phyloP scores from a whole-genome alignment of 2,113 vertebrate genomes.

The Peucedramus taeniatus region DNA sequence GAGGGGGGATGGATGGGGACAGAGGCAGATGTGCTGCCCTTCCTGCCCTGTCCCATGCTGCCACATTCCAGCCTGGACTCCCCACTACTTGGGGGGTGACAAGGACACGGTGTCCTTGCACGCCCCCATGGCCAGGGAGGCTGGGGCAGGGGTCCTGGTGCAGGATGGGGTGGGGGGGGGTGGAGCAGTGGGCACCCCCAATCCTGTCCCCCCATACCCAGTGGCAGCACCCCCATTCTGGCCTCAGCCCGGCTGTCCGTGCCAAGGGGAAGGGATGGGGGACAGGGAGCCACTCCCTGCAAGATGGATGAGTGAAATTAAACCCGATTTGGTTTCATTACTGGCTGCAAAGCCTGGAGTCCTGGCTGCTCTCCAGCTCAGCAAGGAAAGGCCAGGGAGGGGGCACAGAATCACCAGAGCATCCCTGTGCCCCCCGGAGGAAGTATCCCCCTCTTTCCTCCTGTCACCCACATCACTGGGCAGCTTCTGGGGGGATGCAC shows the following conservation, averaged over 20 bases:
- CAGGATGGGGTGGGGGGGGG: accelerated
- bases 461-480: not conserved
- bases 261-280: not conserved
- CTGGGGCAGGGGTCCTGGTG: not conserved
- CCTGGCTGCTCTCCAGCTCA: not conserved
- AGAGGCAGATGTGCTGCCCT: not conserved
- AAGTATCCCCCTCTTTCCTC: not conserved
- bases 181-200: not conserved
- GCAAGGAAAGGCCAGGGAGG: not conserved
- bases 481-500: not conserved
- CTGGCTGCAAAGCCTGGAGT: not conserved
- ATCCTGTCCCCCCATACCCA: not conserved
- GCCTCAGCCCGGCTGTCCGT: not conserved
- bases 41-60: not conserved
- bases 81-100: not conserved
- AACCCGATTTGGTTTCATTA: conserved; percentile 31
- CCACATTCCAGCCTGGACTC: not conserved
- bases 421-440: accelerated
- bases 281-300: not conserved
- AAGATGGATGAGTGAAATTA: conserved; percentile 37
- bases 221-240: not conserved
- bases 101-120: not conserved
- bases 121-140: not conserved
- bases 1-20: not conserved
- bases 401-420: not conserved